Evolutionary conservation across 2,888 invertebrate species (phyloP), one percentile per base, ranked within the genome.

Genomic region (Limnephilus marmoratus): DNA sequence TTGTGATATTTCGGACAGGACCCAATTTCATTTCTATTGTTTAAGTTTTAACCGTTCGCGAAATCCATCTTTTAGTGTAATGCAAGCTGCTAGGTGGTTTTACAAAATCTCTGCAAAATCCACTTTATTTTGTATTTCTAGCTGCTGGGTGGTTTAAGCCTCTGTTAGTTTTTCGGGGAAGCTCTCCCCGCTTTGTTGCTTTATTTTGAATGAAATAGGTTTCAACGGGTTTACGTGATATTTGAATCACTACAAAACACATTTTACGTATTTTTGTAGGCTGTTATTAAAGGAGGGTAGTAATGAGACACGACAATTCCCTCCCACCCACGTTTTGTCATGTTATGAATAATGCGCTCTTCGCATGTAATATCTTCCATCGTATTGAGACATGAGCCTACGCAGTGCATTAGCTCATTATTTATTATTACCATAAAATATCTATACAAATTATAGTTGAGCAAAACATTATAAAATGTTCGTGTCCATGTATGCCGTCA

Each of bases 321-420:
- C 68, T 4, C 68, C 68, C 68, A 68, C 24, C 68, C 24, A 24
- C n/a, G 24, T 68, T 9, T 68, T n/a, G 68, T 24, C 68, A n/a
- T 68, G n/a, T 68, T 68, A 68, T 68, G 24, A 68, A 68, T 68
- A 68, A 68, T 7, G 68, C 24, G 68, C 68, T n/a, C 24, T 68
- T 68, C 9, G 68, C n/a, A 68, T 68, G n/a, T n/a, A 5, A 68
- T 68, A 68, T 24, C 68, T 68, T 68, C 68, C 24, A 68, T n/a
- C 5, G 9, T n/a, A 24, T 24, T 68, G 68, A 68, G 24, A 9
- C 24, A 68, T n/a, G 68, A 68, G 68, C 68, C 68, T 24, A 68
- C 68, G 68, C 68, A n/a, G n/a, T 68, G 68, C 68, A 68, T 68
- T 68, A 68, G 68, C n/a, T 68, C 68, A n/a, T 68, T 68, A 68